Percentiles rank a stretch among this genome's conserved stretches.
Conservation (phyloP, 2,113 vertebrate genomes). For the Otolemur garnettii region DNA sequence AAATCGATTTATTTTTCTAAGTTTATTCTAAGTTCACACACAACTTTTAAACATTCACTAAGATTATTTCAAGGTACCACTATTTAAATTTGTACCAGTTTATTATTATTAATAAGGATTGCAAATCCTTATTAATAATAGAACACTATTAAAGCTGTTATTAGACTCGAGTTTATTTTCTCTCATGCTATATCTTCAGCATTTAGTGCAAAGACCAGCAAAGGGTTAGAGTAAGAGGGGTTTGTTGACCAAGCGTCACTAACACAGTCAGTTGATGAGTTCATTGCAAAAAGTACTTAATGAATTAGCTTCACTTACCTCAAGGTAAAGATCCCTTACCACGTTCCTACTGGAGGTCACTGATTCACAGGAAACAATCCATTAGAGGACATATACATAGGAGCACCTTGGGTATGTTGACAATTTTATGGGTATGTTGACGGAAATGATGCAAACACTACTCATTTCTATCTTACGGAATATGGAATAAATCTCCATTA, state of each 20-base stretch:
- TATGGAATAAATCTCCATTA: neutral
- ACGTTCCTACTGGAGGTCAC: neutral
- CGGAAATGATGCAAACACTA: neutral
- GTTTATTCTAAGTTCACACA: neutral
- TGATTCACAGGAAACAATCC: neutral
- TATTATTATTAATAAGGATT: too few species aligned
- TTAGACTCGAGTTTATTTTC: neutral
- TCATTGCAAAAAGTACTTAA: neutral
- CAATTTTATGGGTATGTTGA: slow-evolving; percentile 37
- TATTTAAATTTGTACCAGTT: neutral
- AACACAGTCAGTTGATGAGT: neutral
- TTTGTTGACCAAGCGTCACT: neutral
- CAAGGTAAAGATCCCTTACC: neutral
- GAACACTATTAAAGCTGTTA: neutral
- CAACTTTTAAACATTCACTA: neutral
- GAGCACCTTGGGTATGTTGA: neutral
- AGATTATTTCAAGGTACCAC: neutral
- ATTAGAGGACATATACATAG: neutral
- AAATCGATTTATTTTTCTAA: slow-evolving; percentile 25
- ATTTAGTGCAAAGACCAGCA: neutral
- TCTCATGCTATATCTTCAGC: neutral
- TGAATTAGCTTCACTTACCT: neutral
- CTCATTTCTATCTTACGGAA: neutral
- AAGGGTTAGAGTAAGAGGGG: neutral
- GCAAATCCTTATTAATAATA: too few species aligned